Conservation (phyloP, 2,113 vertebrate genomes). For the Bettongia penicillata region DNA sequence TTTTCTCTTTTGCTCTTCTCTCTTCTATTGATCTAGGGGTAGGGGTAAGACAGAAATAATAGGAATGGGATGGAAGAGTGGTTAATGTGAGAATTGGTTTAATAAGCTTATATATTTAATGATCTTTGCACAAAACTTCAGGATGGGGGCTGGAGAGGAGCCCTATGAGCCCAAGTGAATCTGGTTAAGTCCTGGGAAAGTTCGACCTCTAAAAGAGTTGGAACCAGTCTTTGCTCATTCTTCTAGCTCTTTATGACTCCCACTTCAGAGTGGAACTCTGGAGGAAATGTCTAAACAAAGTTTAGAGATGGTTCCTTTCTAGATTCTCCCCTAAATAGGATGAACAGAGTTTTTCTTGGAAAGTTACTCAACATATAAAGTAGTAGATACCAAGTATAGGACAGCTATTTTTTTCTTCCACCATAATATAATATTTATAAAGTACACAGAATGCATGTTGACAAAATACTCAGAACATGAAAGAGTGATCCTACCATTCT, state of each 20-base stretch:
- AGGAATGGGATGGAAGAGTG: not conserved
- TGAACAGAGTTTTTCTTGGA: not conserved
- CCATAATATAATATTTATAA: not conserved
- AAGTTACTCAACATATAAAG: not conserved
- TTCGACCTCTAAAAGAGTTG: not conserved
- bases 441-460: not conserved
- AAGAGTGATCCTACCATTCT: not conserved
- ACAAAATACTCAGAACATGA: not conserved
- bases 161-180: not conserved
- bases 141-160: not conserved
- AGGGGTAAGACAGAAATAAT: not conserved
- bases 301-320: not conserved
- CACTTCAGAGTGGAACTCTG: not conserved
- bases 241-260: not conserved
- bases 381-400: not conserved
- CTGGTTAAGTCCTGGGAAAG: not conserved
- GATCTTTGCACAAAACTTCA: not conserved
- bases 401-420: not conserved
- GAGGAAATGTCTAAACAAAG: not conserved
- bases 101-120: not conserved
- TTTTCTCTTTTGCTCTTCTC: not conserved
- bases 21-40: constrained; percentile 12
- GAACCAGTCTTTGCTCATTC: not conserved
- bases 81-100: not conserved
- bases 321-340: not conserved